Evolutionary conservation across 2,888 invertebrate species (phyloP).

Genomic region (Sarcophaga caerulescens): DNA sequence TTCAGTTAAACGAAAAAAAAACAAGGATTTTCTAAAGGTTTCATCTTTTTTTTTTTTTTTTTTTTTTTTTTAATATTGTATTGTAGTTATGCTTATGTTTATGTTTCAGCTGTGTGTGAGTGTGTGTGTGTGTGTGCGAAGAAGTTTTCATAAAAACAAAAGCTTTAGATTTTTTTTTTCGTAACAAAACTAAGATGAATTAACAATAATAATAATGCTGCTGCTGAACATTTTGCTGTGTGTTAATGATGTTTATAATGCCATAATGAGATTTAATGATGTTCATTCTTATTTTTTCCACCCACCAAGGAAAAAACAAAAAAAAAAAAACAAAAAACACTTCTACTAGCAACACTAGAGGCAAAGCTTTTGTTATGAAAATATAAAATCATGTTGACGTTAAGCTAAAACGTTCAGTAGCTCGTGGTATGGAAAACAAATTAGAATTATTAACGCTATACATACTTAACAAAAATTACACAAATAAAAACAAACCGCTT

Average conservation of each 20-base stretch:
- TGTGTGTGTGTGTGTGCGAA: background rate
- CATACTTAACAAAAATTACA: constrained; percentile 4
- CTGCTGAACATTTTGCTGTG: constrained; percentile 34
- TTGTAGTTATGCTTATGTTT: background rate
- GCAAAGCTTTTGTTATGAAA: constrained; percentile 71
- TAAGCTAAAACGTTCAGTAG: constrained; percentile 70
- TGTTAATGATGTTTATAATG: constrained; percentile 52
- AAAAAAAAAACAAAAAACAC: constrained; percentile 23
- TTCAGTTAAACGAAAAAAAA: background rate
- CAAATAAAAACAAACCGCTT: background rate
- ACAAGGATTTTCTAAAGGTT: constrained; percentile 55
- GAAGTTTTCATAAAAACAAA: constrained; percentile 26
- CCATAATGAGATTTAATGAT: constrained; percentile 37
- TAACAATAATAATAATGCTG: constrained; percentile 14
- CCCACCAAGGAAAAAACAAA: constrained; percentile 49
- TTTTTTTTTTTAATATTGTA: no score
- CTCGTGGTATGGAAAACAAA: constrained; percentile 64
- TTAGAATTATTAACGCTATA: constrained; percentile 55
- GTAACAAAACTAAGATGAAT: constrained; percentile 40
- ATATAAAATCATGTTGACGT: constrained; percentile 76
- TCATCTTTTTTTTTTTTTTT: background rate
- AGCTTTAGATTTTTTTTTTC: constrained; percentile 34
- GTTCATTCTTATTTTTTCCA: constrained; percentile 68
- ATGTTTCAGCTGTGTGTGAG: background rate
- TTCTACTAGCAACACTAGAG: constrained; percentile 9